Evolutionary conservation across 2,113 vertebrate genomes (phyloP), one percentile per base, ranked within the genome.

Genomic region (Rousettus leschenaultii): DNA sequence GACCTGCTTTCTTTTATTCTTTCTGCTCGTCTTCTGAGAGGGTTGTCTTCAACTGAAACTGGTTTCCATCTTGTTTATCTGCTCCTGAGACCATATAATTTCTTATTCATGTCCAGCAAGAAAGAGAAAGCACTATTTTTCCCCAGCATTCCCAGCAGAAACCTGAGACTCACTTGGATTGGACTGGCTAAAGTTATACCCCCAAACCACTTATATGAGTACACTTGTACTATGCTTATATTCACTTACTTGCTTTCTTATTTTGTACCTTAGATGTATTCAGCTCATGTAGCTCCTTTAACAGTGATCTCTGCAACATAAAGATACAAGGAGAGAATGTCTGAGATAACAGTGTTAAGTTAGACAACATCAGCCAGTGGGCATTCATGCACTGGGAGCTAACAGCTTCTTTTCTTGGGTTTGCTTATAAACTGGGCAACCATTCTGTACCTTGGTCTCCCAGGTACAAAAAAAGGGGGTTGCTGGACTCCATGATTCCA

Each of bases 201-300:
- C 33, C 70, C 70, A 77, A 28, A 77, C 1, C 16, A 33, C 30
- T 5, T 1, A 12, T 53, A 15, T 13, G 35, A 66, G 45, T 22
- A 9, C 0, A 22, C 19, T 55, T 55, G n/a, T 19, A 6, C 45
- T 21, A 18, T 24, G 15, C 6, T 2, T 28, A n/a, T 14, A 10
- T 35, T 40, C 80, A 14, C 10, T 33, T 4, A 7, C 48, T 82
- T n/a, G 26, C n/a, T 15, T 68, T 86, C 28, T 10, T 9, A 7
- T 38, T 11, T 35, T 30, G 5, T 22, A 38, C 7, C 73, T 59
- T 10, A 51, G 30, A 6, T 5, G 1, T 48, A 33, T 77, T 66
- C 9, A 40, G n/a, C 3, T 5, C 43, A 0, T 4, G 19, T 59
- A 15, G n/a, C 24, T 86, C 35, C 35, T 0, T 0, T 5, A 45